Evolutionary conservation across 2,888 invertebrate genomes (phyloP), one percentile per base, ranked within the genome.

Genomic region (Drosophila nigricruria): DNA sequence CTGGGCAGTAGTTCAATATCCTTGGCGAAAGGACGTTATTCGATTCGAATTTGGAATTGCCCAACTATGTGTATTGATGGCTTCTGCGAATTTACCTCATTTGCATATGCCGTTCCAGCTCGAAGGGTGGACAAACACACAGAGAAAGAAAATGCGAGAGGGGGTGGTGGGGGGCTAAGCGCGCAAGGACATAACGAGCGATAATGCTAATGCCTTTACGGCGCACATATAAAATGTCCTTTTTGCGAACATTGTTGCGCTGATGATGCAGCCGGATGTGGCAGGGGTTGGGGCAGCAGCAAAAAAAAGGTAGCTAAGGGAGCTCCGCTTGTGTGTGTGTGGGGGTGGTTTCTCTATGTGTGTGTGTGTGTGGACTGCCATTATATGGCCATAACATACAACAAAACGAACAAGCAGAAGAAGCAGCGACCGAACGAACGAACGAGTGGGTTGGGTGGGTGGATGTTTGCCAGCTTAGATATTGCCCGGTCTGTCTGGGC

Each of bases 181-280:
- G 58, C 50, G 69, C 75, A 61, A 78, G 80, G 85, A 82, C 81
- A 90, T 89, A 90, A 87, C 90, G 87, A 89, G 90, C 87, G 87
- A 90, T 89, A 87, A 87, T 90, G 90, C 89, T 89, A 90, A 90
- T 90, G 88, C 88, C 76, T 89, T 88, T 90, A 82, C 88, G 88
- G 84, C 73, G 82, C 83, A 88, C 79, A 89, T 79, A 82, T 89
- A 89, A 90, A 88, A 85, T 90, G 86, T 90, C 89, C 89, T 79
- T 90, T 90, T 85, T 77, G 80, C 89, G 53, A 88, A 89, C 90
- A 88, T 82, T 86, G 87, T 86, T 83, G 89, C 81, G 70, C 56
- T 77, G 64, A 58, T 67, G 72, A 74, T 74, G 78, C 70, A 77
- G 73, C 61, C 69, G 64, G 68, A 73, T 61, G 56, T 53, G 58